Evolutionary conservation across 2,113 vertebrate species (phyloP).

Genomic region (Stigmatopora nigra): DNA sequence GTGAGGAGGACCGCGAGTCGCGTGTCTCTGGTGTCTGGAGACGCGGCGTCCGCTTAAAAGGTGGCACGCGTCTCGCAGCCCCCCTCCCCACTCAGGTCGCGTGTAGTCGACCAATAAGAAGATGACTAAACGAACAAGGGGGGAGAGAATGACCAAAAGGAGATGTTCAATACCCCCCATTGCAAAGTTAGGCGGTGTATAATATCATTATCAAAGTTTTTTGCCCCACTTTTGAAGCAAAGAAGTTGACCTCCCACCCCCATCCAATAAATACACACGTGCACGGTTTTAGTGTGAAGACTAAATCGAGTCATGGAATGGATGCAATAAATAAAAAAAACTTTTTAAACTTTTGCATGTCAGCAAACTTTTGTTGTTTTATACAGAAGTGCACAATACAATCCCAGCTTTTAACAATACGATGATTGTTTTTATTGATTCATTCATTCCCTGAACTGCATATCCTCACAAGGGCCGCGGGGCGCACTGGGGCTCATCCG

Average conservation of each 20-base stretch:
- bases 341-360: too few relatives aligned
- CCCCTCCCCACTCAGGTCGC: conserved; percentile 87
- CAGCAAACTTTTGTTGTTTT: too few relatives aligned
- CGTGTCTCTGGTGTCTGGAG: conserved; percentile 80
- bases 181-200: conserved; percentile 47
- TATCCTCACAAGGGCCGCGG: too few relatives aligned
- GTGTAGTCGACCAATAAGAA: conserved; percentile 84
- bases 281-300: conserved; percentile 38
- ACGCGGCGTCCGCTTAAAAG: conserved; percentile 84
- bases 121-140: conserved; percentile 55
- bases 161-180: conserved; percentile 36
- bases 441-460: too few relatives aligned
- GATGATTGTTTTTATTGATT: too few relatives aligned
- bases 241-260: conserved; percentile 63
- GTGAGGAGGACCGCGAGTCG: conserved; percentile 65
- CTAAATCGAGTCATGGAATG: conserved; percentile 37
- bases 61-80: conserved; percentile 90
- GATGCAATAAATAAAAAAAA: too few relatives aligned
- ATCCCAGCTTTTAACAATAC: too few relatives aligned
- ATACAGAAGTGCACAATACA: too few relatives aligned
- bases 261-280: conserved; percentile 59
- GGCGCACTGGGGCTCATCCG: too few relatives aligned
- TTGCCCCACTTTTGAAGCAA: conserved; percentile 40
- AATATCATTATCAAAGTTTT: conserved; percentile 54
- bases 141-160: background rate